Percentiles rank a stretch among this genome's conserved stretches.
These are phyloP conservation scores for Eptatretus atami DNA, from an alignment of 2,797 vertebrate genomes.

Conservation along the genomic window DNA sequence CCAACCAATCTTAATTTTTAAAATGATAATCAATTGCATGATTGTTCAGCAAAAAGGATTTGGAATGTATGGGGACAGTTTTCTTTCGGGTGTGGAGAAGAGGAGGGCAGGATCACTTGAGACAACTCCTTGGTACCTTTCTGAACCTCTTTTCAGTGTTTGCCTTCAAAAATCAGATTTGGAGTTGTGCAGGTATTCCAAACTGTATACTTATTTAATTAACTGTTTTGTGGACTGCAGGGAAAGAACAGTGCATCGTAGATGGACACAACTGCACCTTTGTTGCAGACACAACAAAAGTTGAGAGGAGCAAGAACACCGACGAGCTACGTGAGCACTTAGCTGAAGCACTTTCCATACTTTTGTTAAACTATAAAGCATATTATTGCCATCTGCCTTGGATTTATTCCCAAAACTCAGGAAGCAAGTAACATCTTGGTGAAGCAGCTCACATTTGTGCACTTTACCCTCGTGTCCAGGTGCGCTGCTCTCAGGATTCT, in stretches of 20 bases:
- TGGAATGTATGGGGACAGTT: no score
- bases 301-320: slow-evolving; percentile 29
- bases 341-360: not conserved
- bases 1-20: no score
- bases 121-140: no score
- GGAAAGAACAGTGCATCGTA: slow-evolving; percentile 28
- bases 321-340: slow-evolving; percentile 32
- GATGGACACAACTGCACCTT: slow-evolving; percentile 65
- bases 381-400: not conserved
- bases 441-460: not conserved
- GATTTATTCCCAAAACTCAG: not conserved
- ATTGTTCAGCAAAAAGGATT: no score
- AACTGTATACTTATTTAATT: slow-evolving; percentile 1
- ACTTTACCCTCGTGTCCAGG: slow-evolving; percentile 14
- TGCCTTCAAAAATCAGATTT: no score
- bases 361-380: not conserved
- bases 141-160: no score
- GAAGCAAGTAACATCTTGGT: not conserved
- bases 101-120: no score
- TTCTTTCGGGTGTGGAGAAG: no score
- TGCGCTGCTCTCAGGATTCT: slow-evolving; percentile 38
- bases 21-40: no score
- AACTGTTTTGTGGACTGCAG: slow-evolving; percentile 13
- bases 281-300: slow-evolving; percentile 22
- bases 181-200: no score